Evolutionary conservation across 1,140 invertebrate genomes (phyloP), one percentile per base, ranked within the genome.

Genomic region (Ceratosolen fusciceps): DNA sequence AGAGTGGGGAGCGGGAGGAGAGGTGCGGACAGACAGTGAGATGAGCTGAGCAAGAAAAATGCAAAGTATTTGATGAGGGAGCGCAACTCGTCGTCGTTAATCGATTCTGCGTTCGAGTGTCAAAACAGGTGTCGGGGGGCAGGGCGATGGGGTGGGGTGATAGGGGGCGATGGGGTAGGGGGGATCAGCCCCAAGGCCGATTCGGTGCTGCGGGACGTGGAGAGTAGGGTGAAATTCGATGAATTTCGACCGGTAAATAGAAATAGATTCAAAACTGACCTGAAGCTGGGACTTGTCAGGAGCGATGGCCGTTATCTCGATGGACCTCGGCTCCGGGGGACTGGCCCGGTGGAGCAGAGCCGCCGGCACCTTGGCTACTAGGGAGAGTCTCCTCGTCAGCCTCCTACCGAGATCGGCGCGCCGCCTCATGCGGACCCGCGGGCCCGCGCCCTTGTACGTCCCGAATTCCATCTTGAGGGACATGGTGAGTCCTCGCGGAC

Each of bases 201-300:
- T n/a, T n/a, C 26, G 14, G 29, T 7, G 4, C 68, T 16, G 21
- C 62, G 14, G 5, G 62, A 8, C 9, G 62, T 34, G 37, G 60
- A 26, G 54, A 19, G 60, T 10, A 26, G 29, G 24, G 8, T 9
- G 26, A 31, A 21, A 21, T n/a, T 2, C 24, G 19, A 14, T 16
- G 37, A 8, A 19, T 1, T 19, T 43, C 14, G 37, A 43, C 0
- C 3, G 4, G 16, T 7, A 47, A 12, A 34, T 7, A 31, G 19
- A 12, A 68, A 14, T 26, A 1, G 10, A 34, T 24, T 26, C 21
- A 10, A 10, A 26, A 76, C 90, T 91, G 71, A 92, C 91, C 81
- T 88, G 88, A 58, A 91, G 86, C 79, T 92, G 91, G 21, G 88
- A 89, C 82, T 91, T 91, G 82, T 92, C 91, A 19, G 91, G 91